phyloP scores from a whole-genome alignment of 2,888 invertebrate genomes.

The Hirtodrosophila alboralis region DNA sequence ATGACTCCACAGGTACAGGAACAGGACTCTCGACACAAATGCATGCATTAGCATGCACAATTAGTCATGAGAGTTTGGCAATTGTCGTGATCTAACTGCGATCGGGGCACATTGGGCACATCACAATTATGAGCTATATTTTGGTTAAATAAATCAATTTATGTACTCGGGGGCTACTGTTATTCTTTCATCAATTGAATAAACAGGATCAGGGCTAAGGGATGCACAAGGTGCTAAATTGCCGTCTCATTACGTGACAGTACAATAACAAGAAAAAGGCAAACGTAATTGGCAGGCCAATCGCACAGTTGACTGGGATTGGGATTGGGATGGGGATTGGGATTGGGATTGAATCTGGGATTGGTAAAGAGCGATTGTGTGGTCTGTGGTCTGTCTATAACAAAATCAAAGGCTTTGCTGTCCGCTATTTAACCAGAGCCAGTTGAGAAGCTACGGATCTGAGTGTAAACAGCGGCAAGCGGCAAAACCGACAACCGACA shows the following conservation, averaged over 20 bases:
- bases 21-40: constrained; percentile 72
- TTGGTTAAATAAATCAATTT: constrained; percentile 61
- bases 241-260: constrained; percentile 71
- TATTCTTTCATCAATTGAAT: constrained; percentile 63
- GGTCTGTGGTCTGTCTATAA: constrained; percentile 42
- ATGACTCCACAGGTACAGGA: constrained; percentile 66
- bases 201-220: constrained; percentile 51
- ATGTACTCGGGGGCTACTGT: constrained; percentile 50
- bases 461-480: constrained; percentile 54
- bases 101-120: constrained; percentile 39
- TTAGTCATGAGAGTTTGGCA: constrained; percentile 55
- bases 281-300: constrained; percentile 42
- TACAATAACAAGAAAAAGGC: constrained; percentile 52
- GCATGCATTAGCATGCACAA: constrained; percentile 79
- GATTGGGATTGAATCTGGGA: constrained; percentile 8
- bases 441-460: constrained; percentile 19
- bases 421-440: constrained; percentile 30
- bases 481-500: constrained; percentile 38
- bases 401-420: constrained; percentile 47
- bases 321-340: constrained; percentile 12
- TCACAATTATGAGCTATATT: constrained; percentile 58
- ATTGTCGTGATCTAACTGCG: constrained; percentile 56
- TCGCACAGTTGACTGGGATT: constrained; percentile 16
- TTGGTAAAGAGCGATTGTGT: constrained; percentile 50
- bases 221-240: constrained; percentile 69